These are phyloP conservation scores for Tillus elongatus DNA, from an alignment of 2,888 invertebrate species.

Conservation along the genomic window DNA sequence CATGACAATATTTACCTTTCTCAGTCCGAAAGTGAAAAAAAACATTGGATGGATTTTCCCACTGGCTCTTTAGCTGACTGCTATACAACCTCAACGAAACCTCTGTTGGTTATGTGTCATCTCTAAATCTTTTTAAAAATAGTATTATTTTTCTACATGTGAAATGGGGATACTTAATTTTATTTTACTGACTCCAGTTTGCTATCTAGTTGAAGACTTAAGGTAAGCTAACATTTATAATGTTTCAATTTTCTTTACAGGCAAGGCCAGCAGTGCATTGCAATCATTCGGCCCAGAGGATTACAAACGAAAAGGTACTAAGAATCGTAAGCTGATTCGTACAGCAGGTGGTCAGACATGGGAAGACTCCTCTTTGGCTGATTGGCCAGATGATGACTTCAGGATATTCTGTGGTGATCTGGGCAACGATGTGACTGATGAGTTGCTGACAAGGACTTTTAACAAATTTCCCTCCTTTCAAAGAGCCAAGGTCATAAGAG, in stretches of 20 bases:
- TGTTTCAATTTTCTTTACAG: conserved; percentile 25
- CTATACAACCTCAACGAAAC: too few relatives aligned
- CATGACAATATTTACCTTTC: too few relatives aligned
- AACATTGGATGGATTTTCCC: too few relatives aligned
- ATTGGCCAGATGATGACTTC: conserved; percentile 99
- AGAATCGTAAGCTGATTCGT: conserved; percentile 64
- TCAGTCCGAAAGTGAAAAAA: too few relatives aligned
- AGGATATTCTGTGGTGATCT: conserved; percentile 98
- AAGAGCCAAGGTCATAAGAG: conserved; percentile 89
- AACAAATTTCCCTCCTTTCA: conserved; percentile 89
- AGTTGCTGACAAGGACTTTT: conserved; percentile 90
- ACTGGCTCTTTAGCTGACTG: too few relatives aligned
- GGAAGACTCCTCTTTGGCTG: conserved; percentile 89
- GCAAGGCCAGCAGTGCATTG: conserved; percentile 48
- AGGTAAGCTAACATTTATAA: too few relatives aligned
- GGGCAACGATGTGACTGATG: conserved; percentile 98
- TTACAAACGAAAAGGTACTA: conserved; percentile 38
- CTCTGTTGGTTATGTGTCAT: too few relatives aligned
- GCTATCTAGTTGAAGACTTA: too few relatives aligned
- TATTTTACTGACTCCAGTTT: too few relatives aligned
- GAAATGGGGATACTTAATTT: too few relatives aligned
- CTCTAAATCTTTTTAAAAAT: too few relatives aligned
- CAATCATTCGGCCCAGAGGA: conserved; percentile 50
- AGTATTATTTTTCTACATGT: too few relatives aligned
- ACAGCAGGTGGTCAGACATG: conserved; percentile 91